Base-by-base conservation (phyloP, 2,113 vertebrate genomes). In the Cheilinus undulatus region DNA sequence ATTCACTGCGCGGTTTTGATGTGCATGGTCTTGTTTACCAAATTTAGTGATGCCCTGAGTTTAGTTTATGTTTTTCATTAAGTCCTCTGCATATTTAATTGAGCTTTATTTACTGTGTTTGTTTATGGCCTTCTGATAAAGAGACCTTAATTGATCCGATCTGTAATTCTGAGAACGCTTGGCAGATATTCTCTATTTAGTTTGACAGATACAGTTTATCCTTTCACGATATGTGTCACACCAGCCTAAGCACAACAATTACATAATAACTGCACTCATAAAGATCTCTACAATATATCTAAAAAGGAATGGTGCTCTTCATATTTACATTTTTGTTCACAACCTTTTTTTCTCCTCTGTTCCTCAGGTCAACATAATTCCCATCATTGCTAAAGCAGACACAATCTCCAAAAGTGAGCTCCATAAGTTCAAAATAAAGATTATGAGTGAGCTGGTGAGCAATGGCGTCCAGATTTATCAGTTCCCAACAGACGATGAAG, bases 381-480 rank as follows among this genome's bases (percentile, higher is more conserved):
- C 98, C 0, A 97, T 99, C 45, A 98, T 99, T 7, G 98, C 98
- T 76, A 99, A 99, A 88, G 97, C 98, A 0, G 98, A 99, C 91
- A 99, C 98, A 19, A 97, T 99, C 91, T 99, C 97, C 77, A 99
- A 99, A 90, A 99, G 97, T 0, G 98, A 99, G 80, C 86, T 99
- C 42, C 97, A 99, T 89, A 99, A 98, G 86, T 99, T 99, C 89
- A 99, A 99, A 92, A 99, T 98, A 51, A 99, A 99, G 91, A 97
- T 99, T 28, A 99, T 99, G 98, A 98, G 97, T 0, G 98, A 99
- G 90, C 91, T 99, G 92, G 98, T 99, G 81, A 98, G 96, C 93
- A 99, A 99, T 0, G 98, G 98, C 0, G 98, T 99, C 64, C 98
- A 99, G 92, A 99, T 99, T 88, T 99, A 99, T 78, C 98, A 99